Base-by-base conservation (phyloP, 2,113 vertebrate species). In the Daubentonia madagascariensis region DNA sequence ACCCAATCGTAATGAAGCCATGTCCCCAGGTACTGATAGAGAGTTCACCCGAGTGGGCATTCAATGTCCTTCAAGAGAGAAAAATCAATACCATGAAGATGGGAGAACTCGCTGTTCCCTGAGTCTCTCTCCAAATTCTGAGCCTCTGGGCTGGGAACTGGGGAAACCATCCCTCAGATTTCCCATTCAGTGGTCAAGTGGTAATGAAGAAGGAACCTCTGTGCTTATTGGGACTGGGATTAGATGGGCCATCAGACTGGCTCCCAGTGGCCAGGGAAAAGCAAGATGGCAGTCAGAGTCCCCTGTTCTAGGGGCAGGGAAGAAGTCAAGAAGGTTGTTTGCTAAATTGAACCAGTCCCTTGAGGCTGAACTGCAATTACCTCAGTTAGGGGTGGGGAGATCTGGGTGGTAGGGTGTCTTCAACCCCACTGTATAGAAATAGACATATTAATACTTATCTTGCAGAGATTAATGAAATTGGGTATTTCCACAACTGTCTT, bases 11-110 rank as follows among this genome's bases (percentile, higher is more conserved):
- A 43, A 45, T 3, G 35, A 81, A 78, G 40, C 10, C 28, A 6
- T 8, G 2, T 28, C 23, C 22, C 59, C 52, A 3, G 48, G 13
- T 13, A 7, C n/a, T 54, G 3, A 50, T 5, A 40, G 35, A 84
- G 23, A 18, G 16, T 11, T 52, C 17, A 40, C 5, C 52, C 1
- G 17, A 28, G 6, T 1, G 2, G 25, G 13, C 4, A 0, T 4
- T 59, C 18, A 8, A 8, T 8, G 1, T 37, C 10, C 70, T 43
- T 43, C 52, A 37, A 23, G 25, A 54, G 10, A 16, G 13, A 9
- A 61, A 61, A 68, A 37, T 57, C 20, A 13, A 37, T 11, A 13
- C 6, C 8, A 14, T 3, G 6, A 67, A 10, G 50, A 43, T 23
- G 20, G 20, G 6, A 40, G 32, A 40, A 17, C 7, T 40, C 8